Base-by-base conservation (phyloP, 1,140 invertebrate species). In the Bombus impatiens region DNA sequence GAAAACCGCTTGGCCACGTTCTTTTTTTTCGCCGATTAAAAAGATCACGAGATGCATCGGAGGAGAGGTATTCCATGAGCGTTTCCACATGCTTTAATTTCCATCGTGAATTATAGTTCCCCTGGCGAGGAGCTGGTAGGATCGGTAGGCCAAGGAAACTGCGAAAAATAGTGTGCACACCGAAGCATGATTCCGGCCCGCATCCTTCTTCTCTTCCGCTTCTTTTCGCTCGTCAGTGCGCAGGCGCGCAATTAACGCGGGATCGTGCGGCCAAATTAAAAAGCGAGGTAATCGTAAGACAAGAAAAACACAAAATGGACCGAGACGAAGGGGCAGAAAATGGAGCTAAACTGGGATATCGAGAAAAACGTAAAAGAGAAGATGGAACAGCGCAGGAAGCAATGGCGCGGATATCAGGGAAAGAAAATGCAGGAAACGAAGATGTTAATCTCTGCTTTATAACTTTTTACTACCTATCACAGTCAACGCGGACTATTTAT, bases 81-180 rank as follows among this genome's bases (percentile, higher is more conserved):
- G 67, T 62, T 84, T 72, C n/a, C 53, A 57, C 32, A 68, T 42
- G 83, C 68, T 72, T 84, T 72, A 85, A 85, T 85, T 80, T 72
- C 53, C 67, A 37, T 53, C 65, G 68, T 47, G 83, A 85, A 80
- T 85, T 80, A 79, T 57, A 76, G 70, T 57, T 79, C 18, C 28
- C 35, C 67, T 10, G 71, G n/a, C 12, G 44, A 37, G 71, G 65
- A 37, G 71, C 44, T 32, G 88, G 62, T 84, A 81, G 80, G 84
- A 92, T 80, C 89, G 82, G 88, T 53, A 53, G 86, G 77, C 76
- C 86, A 89, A 92, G 89, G 88, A 92, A 91, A 93, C 91, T 87
- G 91, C 87, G 91, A 91, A 93, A 93, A 93, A 90, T 87, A 84
- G 88, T 86, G 87, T 92, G 92, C 92, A 93, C 87, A 87, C 89